A percentile compares a stretch with the other conserved stretches of the same genome.
Evolutionary conservation across 2,797 vertebrate genomes (phyloP).

Genomic region (Lateolabrax maculatus): DNA sequence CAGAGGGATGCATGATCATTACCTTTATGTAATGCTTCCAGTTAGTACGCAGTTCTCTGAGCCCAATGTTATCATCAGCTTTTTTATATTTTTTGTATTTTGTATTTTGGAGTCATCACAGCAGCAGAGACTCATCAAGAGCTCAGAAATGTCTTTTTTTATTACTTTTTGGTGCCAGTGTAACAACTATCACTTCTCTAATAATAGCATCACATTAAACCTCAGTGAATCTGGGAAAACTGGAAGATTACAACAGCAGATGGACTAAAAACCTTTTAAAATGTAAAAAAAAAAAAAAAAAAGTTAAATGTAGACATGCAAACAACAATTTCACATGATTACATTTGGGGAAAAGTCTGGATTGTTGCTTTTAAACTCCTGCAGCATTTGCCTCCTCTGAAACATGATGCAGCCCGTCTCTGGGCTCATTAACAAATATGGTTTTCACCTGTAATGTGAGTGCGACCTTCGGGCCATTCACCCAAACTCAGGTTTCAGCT

Average conservation of each 20-base stretch:
- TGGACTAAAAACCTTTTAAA: background rate
- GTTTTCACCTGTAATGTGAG: conserved; percentile 48
- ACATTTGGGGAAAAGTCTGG: background rate
- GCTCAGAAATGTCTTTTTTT: background rate
- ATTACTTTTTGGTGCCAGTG: background rate
- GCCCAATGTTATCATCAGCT: too few relatives aligned
- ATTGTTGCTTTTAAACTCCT: background rate
- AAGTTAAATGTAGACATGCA: background rate
- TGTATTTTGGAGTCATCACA: too few relatives aligned
- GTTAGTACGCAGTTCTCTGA: too few relatives aligned
- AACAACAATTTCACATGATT: background rate
- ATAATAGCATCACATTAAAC: background rate
- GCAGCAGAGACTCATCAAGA: background rate
- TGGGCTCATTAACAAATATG: conserved; percentile 1
- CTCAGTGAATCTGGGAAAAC: background rate
- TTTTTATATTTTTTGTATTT: too few relatives aligned
- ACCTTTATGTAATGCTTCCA: too few relatives aligned
- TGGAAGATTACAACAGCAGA: background rate
- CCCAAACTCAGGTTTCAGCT: background rate
- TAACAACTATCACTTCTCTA: background rate
- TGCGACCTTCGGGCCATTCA: conserved; percentile 11
- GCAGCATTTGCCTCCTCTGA: background rate
- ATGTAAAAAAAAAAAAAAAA: background rate
- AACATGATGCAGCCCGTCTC: background rate
- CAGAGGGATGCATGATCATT: too few relatives aligned